phyloP scores from a whole-genome alignment of 2,113 vertebrate species.

The Oryzias celebensis region DNA sequence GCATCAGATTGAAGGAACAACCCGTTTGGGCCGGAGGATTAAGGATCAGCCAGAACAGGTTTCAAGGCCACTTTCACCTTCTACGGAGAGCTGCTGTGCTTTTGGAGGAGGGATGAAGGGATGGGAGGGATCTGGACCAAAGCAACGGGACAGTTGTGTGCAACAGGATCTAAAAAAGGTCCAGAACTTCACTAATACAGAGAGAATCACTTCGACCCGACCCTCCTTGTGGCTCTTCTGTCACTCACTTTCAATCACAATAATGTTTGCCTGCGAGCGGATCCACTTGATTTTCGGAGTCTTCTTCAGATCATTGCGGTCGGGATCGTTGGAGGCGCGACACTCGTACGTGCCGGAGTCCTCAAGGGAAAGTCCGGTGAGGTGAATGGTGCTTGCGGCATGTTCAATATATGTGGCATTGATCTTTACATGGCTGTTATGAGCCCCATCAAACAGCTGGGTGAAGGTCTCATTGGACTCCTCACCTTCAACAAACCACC shows the following conservation, averaged over 20 bases:
- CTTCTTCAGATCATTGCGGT: conserved; percentile 90
- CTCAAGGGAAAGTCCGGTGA: conserved; percentile 78
- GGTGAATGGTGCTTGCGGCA: conserved; percentile 83
- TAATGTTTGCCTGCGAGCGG: conserved; percentile 91
- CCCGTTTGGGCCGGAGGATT: background rate
- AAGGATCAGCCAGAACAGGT: conserved; percentile 8
- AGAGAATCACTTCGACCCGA: conserved; percentile 24
- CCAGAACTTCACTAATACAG: conserved; percentile 53
- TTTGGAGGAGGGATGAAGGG: conserved; percentile 44
- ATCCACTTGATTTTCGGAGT: conserved; percentile 95
- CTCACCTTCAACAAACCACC: conserved; percentile 87
- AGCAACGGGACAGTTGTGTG: conserved; percentile 55
- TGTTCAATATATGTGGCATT: conserved; percentile 87
- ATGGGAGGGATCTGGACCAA: conserved; percentile 46
- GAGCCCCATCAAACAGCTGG: conserved; percentile 89
- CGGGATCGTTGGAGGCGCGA: conserved; percentile 93
- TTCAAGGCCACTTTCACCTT: conserved; percentile 24
- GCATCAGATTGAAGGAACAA: conserved; percentile 40
- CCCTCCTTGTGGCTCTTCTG: conserved; percentile 39
- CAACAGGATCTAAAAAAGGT: conserved; percentile 66
- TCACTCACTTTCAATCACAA: conserved; percentile 96
- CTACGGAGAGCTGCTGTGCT: conserved; percentile 39
- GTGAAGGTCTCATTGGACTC: conserved; percentile 79
- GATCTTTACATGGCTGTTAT: conserved; percentile 82
- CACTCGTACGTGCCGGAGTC: conserved; percentile 92